Evolutionary conservation across 1,140 invertebrate genomes (phyloP), one percentile per base, ranked within the genome.

Genomic region (Macrobrachium rosenbergii): DNA sequence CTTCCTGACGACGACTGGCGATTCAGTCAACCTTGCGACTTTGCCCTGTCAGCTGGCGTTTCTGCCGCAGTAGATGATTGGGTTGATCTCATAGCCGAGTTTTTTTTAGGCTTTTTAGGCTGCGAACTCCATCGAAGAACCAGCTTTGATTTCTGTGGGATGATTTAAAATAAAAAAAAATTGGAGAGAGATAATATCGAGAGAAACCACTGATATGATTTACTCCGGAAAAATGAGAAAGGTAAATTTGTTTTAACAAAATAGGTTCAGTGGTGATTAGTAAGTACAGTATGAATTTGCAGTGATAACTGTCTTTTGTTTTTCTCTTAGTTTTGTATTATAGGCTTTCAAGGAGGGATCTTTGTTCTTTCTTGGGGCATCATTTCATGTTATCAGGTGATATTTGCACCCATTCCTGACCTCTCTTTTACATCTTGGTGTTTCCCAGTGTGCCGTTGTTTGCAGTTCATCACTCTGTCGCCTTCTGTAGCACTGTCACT

Each of bases 61-160:
- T 83, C 93, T 90, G n/a, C 93, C 93, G 45, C 92, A 92, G 87
- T 93, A 93, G 64, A 93, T 91, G 43, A 93, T 90, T 0, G 93
- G 93, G 90, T 93, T 93, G 69, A n/a, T n/a, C n/a, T n/a, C n/a
- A 93, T 89, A 23, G 92, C 92, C 43, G 92, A 93, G 91, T 93
- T 93, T n/a, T n/a, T n/a, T n/a, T n/a, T 93, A 93, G 67, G 93
- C 91, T 58, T 93, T 84, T 79, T 93, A 92, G 6, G 93, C 92
- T 19, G 91, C 90, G 89, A 92, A 93, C 72, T 92, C 91, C 14
- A 93, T 87, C 12, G 91, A 90, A 81, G 87, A 92, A 93, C 93
- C 93, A 93, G 21, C 89, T 87, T 5, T 93, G 93, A 28, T n/a
- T n/a, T n/a, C 83, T 88, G 79, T 12, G 43, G 52, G 59, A 23